phyloP scores from a whole-genome alignment of 2,888 invertebrate genomes.

The Phorcus lineatus region DNA sequence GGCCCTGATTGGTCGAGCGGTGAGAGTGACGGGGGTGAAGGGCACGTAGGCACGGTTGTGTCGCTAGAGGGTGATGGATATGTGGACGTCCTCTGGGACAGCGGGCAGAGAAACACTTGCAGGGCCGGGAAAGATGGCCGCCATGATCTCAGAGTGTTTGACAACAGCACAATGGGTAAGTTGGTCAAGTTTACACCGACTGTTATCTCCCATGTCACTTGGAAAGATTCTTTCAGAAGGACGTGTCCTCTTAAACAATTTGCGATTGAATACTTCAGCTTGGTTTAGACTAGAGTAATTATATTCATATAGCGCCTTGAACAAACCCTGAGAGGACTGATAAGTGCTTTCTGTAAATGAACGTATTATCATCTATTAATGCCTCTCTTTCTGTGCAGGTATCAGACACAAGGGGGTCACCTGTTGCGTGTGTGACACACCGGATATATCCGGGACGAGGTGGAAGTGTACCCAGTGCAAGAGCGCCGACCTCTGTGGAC shows the following conservation, averaged over 20 bases:
- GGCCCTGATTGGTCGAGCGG: conserved; percentile 70
- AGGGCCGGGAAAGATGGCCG: conserved; percentile 88
- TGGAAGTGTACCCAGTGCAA: conserved; percentile 31
- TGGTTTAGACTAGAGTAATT: no score
- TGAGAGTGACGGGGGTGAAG: conserved; percentile 69
- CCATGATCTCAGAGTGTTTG: conserved; percentile 86
- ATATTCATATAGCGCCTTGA: no score
- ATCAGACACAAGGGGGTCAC: background rate
- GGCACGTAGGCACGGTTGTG: conserved; percentile 77
- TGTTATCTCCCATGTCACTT: no score
- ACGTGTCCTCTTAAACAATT: no score
- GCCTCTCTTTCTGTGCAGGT: conserved; percentile 16
- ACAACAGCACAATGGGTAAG: conserved; percentile 88
- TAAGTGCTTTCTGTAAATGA: no score
- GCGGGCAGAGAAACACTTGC: conserved; percentile 78
- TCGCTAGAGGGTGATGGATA: conserved; percentile 84
- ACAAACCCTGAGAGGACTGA: no score
- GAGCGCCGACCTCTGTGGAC: conserved; percentile 26
- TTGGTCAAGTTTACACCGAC: no score
- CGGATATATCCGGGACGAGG: conserved; percentile 27
- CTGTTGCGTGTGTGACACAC: conserved; percentile 1
- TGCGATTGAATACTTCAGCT: no score
- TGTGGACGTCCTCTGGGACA: conserved; percentile 89
- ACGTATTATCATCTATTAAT: no score
- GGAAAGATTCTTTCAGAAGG: no score